Conservation (phyloP, 1,140 invertebrate species). For the Drosophila auraria region DNA sequence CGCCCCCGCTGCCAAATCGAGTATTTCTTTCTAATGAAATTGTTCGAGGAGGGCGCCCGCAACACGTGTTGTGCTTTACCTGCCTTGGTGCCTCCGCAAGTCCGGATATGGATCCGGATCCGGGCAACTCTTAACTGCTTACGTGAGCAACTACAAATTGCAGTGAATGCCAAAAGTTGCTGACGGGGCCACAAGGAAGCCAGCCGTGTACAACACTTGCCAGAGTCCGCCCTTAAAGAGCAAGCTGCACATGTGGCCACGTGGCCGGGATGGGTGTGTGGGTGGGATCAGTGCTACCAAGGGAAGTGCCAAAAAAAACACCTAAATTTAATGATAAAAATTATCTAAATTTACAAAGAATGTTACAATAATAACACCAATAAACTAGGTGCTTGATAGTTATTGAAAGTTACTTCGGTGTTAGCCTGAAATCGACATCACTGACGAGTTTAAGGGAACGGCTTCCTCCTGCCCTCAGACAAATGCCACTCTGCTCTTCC, state of each 20-base stretch:
- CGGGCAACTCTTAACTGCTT: constrained; percentile 61
- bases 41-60: constrained; percentile 12
- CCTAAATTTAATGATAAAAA: background rate
- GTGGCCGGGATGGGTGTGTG: constrained; percentile 39
- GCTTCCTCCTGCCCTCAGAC: constrained; percentile 16
- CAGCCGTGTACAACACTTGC: constrained; percentile 40
- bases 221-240: constrained; percentile 30
- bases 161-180: constrained; percentile 51
- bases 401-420: background rate
- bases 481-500: constrained; percentile 43
- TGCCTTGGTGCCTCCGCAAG: constrained; percentile 10
- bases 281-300: background rate
- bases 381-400: background rate
- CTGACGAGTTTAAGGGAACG: background rate
- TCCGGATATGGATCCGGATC: constrained; percentile 2
- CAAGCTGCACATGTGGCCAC: constrained; percentile 63
- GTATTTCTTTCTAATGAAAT: constrained; percentile 42
- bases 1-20: constrained; percentile 22
- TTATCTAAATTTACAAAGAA: no score
- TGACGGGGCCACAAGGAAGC: constrained; percentile 39
- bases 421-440: background rate
- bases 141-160: constrained; percentile 68
- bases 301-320: background rate
- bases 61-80: constrained; percentile 49
- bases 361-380: no score